Evolutionary conservation across 1,140 invertebrate species (phyloP), one percentile per base, ranked within the genome.

Genomic region (Drosophila pachea): DNA sequence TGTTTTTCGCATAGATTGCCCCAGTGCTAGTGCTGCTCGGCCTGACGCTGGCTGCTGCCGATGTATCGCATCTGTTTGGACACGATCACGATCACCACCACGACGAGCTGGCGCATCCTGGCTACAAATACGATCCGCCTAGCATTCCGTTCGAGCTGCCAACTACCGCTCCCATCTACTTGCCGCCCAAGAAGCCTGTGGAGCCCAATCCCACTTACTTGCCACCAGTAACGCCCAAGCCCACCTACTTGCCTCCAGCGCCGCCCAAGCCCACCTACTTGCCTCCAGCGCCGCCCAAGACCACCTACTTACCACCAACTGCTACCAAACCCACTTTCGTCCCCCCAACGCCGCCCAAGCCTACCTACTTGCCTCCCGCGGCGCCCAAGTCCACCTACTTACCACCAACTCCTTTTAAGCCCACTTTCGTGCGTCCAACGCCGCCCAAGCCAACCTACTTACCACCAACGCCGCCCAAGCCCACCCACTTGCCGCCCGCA

Each of bases 51-150:
- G 86, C 76, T 9, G 75, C 78, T 42, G 86, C 81, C 12, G 86
- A 88, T 77, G 86, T 88, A 0, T 88, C 86, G 33, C 86, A 88
- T 71, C 14, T 88, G 9, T 60, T 88, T 48, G 78, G 69, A 2
- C 50, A 81, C 7, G 75, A 83, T 33, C 74, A 81, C 14, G 43
- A 74, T 45, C 77, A 83, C 14, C 65, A 82, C 36, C 67, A 78
- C 14, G 68, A 86, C 9, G 73, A 87, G 16, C 54, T 59, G 5
- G 52, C 35, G 5, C 78, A 87, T 74, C 63, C 74, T 43, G 86
- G 86, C 33, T 87, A 87, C 43, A 69, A 81, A 58, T 87, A 87
- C 33, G 79, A 86, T 0, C 50, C 68, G 5, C 86, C 86, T 1
- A 75, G 58, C n/a, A 53, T 86, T 3, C 74, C 84, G 12, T 87